These are phyloP conservation scores for Varanus salvator DNA, from an alignment of 2,113 vertebrate species.

Conservation along the genomic window DNA sequence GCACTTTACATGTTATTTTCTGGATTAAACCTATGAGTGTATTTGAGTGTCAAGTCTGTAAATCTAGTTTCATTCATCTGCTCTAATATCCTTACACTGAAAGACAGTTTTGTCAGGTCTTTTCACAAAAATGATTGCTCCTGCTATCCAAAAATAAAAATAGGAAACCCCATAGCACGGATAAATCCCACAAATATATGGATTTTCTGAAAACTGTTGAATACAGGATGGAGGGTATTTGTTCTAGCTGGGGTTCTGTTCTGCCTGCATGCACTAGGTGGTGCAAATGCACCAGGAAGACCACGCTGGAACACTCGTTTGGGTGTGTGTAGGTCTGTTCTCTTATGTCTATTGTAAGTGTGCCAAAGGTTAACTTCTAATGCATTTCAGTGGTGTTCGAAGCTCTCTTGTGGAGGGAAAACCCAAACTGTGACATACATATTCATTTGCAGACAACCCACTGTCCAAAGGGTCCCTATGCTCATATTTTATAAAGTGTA, in stretches of 20 bases:
- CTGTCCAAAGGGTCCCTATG: not conserved
- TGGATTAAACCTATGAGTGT: not conserved
- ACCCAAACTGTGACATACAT: not conserved
- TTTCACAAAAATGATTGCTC: not conserved
- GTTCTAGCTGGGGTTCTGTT: no score
- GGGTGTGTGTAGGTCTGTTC: not conserved
- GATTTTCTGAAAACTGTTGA: not conserved
- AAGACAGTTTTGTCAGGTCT: not conserved
- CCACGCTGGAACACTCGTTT: conserved; percentile 16
- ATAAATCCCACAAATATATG: not conserved
- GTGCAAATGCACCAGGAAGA: no score
- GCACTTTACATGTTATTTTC: not conserved
- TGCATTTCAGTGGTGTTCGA: not conserved
- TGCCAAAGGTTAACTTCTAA: conserved; percentile 30
- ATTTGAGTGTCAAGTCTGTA: not conserved
- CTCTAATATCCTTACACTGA: not conserved
- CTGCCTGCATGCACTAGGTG: no score
- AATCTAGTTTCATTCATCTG: not conserved
- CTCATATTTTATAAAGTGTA: not conserved
- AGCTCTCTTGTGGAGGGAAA: conserved; percentile 11
- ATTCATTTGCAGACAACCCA: conserved; percentile 1
- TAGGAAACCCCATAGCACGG: not conserved
- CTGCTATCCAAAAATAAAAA: not conserved
- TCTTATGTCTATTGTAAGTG: not conserved
- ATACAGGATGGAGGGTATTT: not conserved